Base-by-base conservation (phyloP, 1,140 invertebrate genomes). In the Procambarus clarkii region DNA sequence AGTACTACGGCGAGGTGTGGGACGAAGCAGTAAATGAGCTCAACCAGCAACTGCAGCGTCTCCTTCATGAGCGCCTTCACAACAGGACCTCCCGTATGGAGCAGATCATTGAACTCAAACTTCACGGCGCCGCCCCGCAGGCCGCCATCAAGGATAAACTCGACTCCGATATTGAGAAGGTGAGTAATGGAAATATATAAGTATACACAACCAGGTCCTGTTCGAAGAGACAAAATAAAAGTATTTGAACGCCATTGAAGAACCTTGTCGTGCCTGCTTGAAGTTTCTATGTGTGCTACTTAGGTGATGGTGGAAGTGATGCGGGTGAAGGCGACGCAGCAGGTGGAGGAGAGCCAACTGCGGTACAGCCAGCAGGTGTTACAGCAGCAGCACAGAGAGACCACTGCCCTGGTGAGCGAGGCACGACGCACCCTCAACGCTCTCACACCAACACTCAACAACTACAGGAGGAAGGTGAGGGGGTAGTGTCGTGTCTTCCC, bases 151-250 rank as follows among this genome's bases (percentile, higher is more conserved):
- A 79, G 83, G 89, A 91, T 77, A 76, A 85, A n/a, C 82, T 91
- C 15, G 89, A 91, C 76, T 34, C 89, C 1, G 89, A 91, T 74
- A 91, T 91, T 44, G 89, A 91, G 50, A 91, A 91, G 89, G 89
- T 86, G 7, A 34, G 34, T 34, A 34, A 34, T 34, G 34, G 34
- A 34, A 34, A 34, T 34, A 34, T 34, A 34, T 34, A 34, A 34
- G 34, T 34, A 34, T 34, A 34, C 34, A 34, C 34, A 34, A 34
- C 34, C 34, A 54, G 50, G 50, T 54, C 13, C 1, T 8, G 8
- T 9, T 54, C 13, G 50, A 54, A 54, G 50, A 54, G 34, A 34
- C 34, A 34, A 34, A 34, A 34, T 34, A 34, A 34, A 34, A 34
- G 34, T 34, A 34, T 34, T 34, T 34, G 34, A 34, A 34, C 34